phyloP scores from a whole-genome alignment of 2,888 invertebrate genomes.

The Arenicola marina region DNA sequence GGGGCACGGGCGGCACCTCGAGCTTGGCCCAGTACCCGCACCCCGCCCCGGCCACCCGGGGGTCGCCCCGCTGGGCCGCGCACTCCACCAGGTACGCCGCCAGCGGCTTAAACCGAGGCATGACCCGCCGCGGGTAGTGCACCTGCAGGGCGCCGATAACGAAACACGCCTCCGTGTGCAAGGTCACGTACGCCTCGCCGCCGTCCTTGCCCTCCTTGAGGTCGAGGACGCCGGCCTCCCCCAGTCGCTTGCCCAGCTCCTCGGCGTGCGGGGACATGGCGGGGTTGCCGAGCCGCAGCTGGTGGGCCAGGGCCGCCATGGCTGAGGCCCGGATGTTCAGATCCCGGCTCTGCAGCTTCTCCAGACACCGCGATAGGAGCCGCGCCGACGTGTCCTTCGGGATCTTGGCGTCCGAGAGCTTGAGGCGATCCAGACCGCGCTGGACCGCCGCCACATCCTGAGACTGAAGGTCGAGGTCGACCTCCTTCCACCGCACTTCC shows the following conservation, averaged over 20 bases:
- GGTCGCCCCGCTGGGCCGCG: neutral
- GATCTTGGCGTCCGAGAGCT: neutral
- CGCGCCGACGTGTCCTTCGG: neutral
- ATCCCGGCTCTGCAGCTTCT: neutral
- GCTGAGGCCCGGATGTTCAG: neutral
- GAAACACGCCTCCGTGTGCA: neutral
- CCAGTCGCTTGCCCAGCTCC: neutral
- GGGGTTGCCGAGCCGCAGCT: neutral
- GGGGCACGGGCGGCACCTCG: constrained; percentile 28
- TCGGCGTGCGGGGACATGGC: neutral
- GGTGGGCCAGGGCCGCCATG: neutral
- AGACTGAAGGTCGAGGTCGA: constrained; percentile 12
- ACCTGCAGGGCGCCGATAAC: neutral
- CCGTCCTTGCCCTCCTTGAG: neutral
- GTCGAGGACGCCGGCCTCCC: neutral
- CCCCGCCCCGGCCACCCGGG: constrained; percentile 15
- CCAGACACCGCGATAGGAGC: neutral
- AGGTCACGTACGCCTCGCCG: neutral
- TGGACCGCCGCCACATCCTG: constrained; percentile 12
- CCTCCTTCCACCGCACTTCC: constrained; percentile 7
- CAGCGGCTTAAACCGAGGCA: neutral
- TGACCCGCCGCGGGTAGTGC: neutral
- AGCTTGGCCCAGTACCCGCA: constrained; percentile 30
- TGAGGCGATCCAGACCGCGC: constrained; percentile 3
- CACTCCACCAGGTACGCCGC: neutral